Conservation (phyloP, 2,797 vertebrate genomes). For the Sebastiscus tertius region DNA sequence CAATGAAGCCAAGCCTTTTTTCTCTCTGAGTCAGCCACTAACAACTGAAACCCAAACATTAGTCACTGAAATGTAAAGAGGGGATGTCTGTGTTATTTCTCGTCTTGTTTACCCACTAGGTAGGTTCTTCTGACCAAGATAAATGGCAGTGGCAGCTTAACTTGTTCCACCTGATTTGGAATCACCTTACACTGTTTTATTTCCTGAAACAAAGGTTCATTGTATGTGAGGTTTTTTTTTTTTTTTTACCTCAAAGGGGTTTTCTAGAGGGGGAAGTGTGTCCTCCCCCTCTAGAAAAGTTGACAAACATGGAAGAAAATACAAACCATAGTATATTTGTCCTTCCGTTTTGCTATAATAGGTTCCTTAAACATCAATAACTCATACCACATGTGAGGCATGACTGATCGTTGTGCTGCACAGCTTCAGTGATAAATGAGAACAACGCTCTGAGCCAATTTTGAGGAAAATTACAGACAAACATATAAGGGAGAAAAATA, state of each 20-base stretch:
- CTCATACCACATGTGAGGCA: neutral
- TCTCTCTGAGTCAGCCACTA: constrained; percentile 42
- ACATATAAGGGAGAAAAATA: neutral
- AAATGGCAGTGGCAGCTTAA: constrained; percentile 44
- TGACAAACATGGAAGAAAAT: neutral
- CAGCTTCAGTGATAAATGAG: neutral
- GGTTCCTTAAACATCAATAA: neutral
- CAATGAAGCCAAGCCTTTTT: constrained; percentile 49
- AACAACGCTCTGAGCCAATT: neutral
- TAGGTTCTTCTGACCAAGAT: constrained; percentile 19
- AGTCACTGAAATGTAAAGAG: constrained; percentile 41
- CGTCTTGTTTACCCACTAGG: constrained; percentile 42
- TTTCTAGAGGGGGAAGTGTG: neutral
- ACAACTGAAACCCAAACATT: constrained; percentile 58
- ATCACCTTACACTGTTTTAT: constrained; percentile 7
- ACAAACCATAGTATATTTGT: neutral
- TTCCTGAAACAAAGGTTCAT: constrained; percentile 26
- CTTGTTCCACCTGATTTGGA: constrained; percentile 59
- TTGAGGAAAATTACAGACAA: neutral
- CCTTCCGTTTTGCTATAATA: neutral
- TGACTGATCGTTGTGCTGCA: neutral
- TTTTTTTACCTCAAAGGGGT: neutral
- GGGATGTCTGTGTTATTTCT: constrained; percentile 19
- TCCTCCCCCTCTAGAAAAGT: neutral
- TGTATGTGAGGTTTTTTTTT: constrained; percentile 1